Base-by-base conservation (phyloP, 2,113 vertebrate species). In the Pteropus alecto region DNA sequence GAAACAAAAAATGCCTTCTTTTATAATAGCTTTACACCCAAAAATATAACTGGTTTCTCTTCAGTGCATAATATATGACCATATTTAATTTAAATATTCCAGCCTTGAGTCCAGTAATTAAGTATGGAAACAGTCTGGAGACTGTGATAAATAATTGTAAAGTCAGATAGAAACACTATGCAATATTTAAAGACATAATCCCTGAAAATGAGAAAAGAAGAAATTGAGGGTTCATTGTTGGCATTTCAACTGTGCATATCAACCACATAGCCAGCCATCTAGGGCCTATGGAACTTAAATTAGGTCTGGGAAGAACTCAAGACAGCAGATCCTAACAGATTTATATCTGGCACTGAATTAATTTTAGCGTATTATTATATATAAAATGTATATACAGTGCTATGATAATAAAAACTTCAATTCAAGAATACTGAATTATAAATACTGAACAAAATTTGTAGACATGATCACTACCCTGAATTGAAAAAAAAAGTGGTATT, bases 141-240 rank as follows among this genome's bases (percentile, higher is more conserved):
- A 30, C 10, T 26, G 63, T 46, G 35, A 33, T 61, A 30, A 79
- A 60, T 18, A 87, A 87, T 12, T 88, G 0, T 10, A 87, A 77
- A 65, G 54, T 71, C 46, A 65, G 21, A 67, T 21, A 48, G 16
- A 74, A 71, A 84, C 51, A 71, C 13, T n/a, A 46, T 1, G 51
- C 4, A 65, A 51, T 4, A 51, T 94, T 96, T 94, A 86, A 91
- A 91, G 30, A 70, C 89, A 86, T 43, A 89, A 84, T 48, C 7
- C 5, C 11, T 91, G 70, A 84, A 93, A 81, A 28, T 35, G 4
- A 30, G 46, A 89, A 93, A 87, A 92, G 13, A 13, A 70, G 7
- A 76, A 63, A 81, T 0, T 24, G 9, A 93, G 22, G 6, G 22
- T 46, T 65, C 21, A 46, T 2, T 92, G 3, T 56, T 56, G 26